phyloP scores from a whole-genome alignment of 2,797 vertebrate species.

The Triplophysa yarkandensis region DNA sequence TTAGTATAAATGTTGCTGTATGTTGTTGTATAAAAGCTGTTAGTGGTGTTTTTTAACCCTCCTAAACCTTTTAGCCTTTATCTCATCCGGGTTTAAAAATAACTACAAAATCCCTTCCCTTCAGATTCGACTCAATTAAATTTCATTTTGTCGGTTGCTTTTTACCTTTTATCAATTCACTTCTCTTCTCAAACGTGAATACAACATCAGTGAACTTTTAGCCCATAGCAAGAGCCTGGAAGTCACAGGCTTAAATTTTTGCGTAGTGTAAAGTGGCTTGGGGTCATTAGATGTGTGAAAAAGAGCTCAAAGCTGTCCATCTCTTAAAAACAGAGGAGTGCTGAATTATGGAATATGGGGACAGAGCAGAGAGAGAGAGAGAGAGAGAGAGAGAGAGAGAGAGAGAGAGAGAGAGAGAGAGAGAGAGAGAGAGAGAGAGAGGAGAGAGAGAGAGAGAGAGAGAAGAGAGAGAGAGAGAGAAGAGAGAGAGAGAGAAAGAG shows the following conservation, averaged over 20 bases:
- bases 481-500: slow-evolving; percentile 13
- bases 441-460: slow-evolving; percentile 17
- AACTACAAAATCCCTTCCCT: neutral
- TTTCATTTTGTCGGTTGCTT: slow-evolving; percentile 10
- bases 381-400: slow-evolving; percentile 9
- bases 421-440: slow-evolving; percentile 24
- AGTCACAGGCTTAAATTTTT: too few species aligned
- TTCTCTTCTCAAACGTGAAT: slow-evolving; percentile 19
- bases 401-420: slow-evolving; percentile 10
- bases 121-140: slow-evolving; percentile 14
- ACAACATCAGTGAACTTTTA: slow-evolving; percentile 40
- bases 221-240: slow-evolving; percentile 33
- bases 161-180: slow-evolving; percentile 8
- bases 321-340: slow-evolving; percentile 35
- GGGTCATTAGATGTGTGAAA: slow-evolving; percentile 41
- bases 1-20: neutral
- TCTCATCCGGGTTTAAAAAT: slow-evolving; percentile 5
- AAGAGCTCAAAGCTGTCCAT: slow-evolving; percentile 47
- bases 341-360: slow-evolving; percentile 11
- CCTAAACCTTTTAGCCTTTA: slow-evolving; percentile 1
- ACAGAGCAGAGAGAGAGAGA: neutral
- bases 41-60: neutral
- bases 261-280: slow-evolving; percentile 10
- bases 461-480: neutral
- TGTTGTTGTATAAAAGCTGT: neutral